A percentile compares a stretch with the other conserved stretches of the same genome.
Evolutionary conservation across 2,888 invertebrate genomes (phyloP).

Genomic region (Polyommatus icarus): DNA sequence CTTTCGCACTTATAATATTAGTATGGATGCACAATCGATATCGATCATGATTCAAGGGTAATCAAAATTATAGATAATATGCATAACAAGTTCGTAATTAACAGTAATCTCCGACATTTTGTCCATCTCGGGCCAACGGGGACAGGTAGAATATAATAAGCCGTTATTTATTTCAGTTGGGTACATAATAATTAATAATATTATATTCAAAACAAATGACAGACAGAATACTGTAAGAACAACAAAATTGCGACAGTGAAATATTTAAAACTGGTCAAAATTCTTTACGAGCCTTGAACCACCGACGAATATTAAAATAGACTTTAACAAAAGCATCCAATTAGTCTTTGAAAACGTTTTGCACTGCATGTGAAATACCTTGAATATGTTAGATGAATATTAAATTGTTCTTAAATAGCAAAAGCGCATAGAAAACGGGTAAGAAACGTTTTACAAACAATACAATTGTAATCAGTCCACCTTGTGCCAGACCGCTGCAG

Average conservation of each 20-base stretch:
- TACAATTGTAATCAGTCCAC: constrained; percentile 29
- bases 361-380: constrained; percentile 22
- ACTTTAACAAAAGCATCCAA: constrained; percentile 3
- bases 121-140: no score
- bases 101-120: no score
- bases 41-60: no score
- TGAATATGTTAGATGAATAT: constrained; percentile 30
- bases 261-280: neutral
- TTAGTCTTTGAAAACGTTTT: constrained; percentile 25
- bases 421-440: constrained; percentile 5
- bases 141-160: no score
- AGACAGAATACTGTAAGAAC: neutral
- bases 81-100: no score
- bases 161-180: no score
- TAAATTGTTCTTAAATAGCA: constrained; percentile 27
- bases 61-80: no score
- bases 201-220: neutral
- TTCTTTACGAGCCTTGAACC: neutral
- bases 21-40: no score
- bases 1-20: no score
- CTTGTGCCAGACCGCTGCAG: constrained; percentile 21
- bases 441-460: constrained; percentile 29
- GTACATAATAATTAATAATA: no score
- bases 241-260: constrained; percentile 5
- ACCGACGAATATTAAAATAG: neutral